Evolutionary conservation across 92 coral and sea anemone genomes (phyloP).

Genomic region (Epizoanthus scotinus): DNA sequence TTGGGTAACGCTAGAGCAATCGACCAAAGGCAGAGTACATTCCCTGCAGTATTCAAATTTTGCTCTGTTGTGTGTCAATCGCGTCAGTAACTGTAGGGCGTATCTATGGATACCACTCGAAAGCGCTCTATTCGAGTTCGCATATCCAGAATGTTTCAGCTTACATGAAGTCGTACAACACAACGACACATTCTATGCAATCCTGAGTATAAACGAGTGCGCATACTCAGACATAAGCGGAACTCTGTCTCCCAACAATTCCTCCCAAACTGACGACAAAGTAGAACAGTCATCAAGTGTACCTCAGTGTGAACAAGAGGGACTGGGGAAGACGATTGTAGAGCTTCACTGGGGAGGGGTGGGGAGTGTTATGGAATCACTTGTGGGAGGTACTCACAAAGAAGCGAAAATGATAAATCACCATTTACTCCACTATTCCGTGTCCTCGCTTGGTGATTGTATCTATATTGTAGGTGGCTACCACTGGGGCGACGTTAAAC

Average conservation of each 20-base stretch:
- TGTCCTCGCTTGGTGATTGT: slow-evolving; percentile 17
- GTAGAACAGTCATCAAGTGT: not conserved
- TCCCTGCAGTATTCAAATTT: slow-evolving; percentile 1
- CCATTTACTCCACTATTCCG: slow-evolving; percentile 8
- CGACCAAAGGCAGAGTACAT: not conserved
- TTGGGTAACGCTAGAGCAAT: slow-evolving; percentile 7
- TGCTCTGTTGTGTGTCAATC: slow-evolving; percentile 8
- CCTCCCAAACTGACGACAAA: not conserved
- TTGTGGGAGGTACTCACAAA: not conserved
- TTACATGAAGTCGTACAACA: slow-evolving; percentile 24
- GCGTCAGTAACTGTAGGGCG: slow-evolving; percentile 7
- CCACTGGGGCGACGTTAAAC: slow-evolving; percentile 12
- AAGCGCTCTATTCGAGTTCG: slow-evolving; percentile 5
- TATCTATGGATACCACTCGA: slow-evolving; percentile 14
- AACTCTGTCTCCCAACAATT: not conserved
- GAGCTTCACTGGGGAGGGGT: slow-evolving; percentile 25
- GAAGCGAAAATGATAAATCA: not conserved
- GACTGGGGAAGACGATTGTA: not conserved
- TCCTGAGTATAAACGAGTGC: slow-evolving; percentile 9
- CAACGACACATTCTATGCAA: slow-evolving; percentile 20
- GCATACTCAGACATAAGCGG: slow-evolving; percentile 3
- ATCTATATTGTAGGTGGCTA: slow-evolving; percentile 10
- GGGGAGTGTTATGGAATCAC: not conserved
- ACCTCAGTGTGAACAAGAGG: not conserved
- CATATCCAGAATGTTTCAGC: not conserved